These are phyloP conservation scores for Odontesthes bonariensis DNA, from an alignment of 2,113 vertebrate species.

Conservation along the genomic window DNA sequence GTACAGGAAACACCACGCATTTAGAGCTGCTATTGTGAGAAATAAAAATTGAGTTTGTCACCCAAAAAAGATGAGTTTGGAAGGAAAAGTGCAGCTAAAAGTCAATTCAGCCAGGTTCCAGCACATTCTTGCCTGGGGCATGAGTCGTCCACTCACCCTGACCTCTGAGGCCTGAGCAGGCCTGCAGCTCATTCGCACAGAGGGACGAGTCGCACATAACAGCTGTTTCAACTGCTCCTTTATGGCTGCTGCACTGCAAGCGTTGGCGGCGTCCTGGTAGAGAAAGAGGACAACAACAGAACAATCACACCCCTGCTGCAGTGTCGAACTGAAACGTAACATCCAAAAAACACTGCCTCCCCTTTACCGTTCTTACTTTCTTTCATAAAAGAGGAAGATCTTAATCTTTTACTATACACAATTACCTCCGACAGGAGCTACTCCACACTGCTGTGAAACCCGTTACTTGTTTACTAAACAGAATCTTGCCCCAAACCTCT, in stretches of 20 bases:
- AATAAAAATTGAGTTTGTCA: no score
- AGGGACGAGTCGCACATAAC: conserved; percentile 83
- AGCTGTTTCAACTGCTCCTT: conserved; percentile 84
- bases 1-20: no score
- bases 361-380: no score
- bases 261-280: conserved; percentile 53
- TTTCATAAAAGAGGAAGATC: no score
- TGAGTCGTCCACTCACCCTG: conserved; percentile 78
- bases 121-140: background rate
- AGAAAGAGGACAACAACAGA: conserved; percentile 15
- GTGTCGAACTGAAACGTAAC: background rate
- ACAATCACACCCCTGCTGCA: background rate
- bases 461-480: background rate
- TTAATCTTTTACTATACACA: no score
- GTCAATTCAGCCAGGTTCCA: background rate
- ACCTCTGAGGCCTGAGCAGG: conserved; percentile 80
- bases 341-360: no score
- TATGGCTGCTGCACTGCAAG: conserved; percentile 70
- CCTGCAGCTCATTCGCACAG: conserved; percentile 86
- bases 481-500: background rate
- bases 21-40: no score
- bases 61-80: no score
- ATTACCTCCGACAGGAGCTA: background rate
- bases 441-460: background rate
- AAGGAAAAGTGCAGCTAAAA: no score